Conservation (phyloP, 2,113 vertebrate genomes). For the Solea senegalensis region DNA sequence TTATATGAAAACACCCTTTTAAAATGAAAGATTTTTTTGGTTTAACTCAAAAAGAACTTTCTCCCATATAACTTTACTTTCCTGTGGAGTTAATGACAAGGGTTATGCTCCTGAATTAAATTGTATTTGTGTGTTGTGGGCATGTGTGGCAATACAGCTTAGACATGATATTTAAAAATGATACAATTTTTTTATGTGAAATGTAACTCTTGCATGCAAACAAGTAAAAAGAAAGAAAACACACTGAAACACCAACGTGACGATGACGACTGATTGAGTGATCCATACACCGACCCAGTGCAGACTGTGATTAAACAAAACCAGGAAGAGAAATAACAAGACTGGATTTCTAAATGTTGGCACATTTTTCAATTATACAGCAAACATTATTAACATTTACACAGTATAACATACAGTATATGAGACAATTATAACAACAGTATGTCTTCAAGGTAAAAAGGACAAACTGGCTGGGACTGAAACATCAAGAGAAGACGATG, state of each 20-base stretch:
- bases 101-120: conserved; percentile 6
- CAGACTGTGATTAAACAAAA: conserved; percentile 39
- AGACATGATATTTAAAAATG: conserved; percentile 16
- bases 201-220: conserved; percentile 4
- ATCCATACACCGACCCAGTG: conserved; percentile 21
- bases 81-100: conserved; percentile 12
- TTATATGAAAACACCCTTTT: conserved; percentile 45
- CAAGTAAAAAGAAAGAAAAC: conserved; percentile 5
- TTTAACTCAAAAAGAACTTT: conserved; percentile 26
- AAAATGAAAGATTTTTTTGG: conserved; percentile 26
- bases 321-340: conserved; percentile 35
- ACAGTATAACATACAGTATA: conserved; percentile 34
- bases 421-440: conserved; percentile 22
- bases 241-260: conserved; percentile 32
- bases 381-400: conserved; percentile 33
- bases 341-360: conserved; percentile 60
- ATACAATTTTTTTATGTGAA: conserved; percentile 8
- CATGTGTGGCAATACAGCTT: conserved; percentile 30
- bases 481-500: conserved; percentile 15
- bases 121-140: conserved; percentile 12
- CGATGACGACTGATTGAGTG: conserved; percentile 36
- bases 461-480: conserved; percentile 16
- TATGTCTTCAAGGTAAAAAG: neutral
- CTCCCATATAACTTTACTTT: neutral
- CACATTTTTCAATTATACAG: conserved; percentile 62